phyloP scores from a whole-genome alignment of 1,140 invertebrate genomes.

The Himalopsyche phryganea region DNA sequence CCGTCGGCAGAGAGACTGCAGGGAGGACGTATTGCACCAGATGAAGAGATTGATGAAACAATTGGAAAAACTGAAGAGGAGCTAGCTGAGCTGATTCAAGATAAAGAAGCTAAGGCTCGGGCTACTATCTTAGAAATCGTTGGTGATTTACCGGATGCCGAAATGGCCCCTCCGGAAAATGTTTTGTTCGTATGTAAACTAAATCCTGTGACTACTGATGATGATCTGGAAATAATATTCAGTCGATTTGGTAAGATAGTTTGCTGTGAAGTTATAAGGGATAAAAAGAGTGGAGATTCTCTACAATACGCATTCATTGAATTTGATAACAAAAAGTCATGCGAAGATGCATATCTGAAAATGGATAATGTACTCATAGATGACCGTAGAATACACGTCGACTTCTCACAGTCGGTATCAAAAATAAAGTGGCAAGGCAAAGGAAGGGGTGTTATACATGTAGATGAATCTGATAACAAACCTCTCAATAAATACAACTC shows the following conservation, averaged over 20 bases:
- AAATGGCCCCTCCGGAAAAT: conserved; percentile 97
- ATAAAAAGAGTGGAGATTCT: conserved; percentile 89
- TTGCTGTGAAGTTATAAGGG: conserved; percentile 96
- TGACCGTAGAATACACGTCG: conserved; percentile 97
- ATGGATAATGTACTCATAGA: conserved; percentile 99
- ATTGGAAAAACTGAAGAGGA: conserved; percentile 79
- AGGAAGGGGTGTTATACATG: conserved; percentile 65
- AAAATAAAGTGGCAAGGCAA: conserved; percentile 88
- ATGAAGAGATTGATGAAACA: conserved; percentile 92
- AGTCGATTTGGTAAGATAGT: conserved; percentile 93
- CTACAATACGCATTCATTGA: conserved; percentile 99
- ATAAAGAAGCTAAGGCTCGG: conserved; percentile 91
- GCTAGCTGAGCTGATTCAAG: conserved; percentile 82
- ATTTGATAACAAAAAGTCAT: conserved; percentile 91
- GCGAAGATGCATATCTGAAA: conserved; percentile 98
- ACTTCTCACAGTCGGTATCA: conserved; percentile 98
- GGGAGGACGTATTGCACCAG: conserved; percentile 87
- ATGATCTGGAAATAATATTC: conserved; percentile 97
- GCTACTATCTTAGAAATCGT: conserved; percentile 99
- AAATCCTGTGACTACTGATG: conserved; percentile 98
- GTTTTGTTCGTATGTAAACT: conserved; percentile 99
- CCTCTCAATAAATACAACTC: background rate
- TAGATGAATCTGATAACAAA: conserved; percentile 24
- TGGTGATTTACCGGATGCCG: conserved; percentile 94
- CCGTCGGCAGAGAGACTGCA: conserved; percentile 75